Percentiles rank a stretch among this genome's conserved stretches.
These are phyloP conservation scores for Agapornis canus DNA, from an alignment of 2,797 vertebrate genomes.

Conservation along the genomic window DNA sequence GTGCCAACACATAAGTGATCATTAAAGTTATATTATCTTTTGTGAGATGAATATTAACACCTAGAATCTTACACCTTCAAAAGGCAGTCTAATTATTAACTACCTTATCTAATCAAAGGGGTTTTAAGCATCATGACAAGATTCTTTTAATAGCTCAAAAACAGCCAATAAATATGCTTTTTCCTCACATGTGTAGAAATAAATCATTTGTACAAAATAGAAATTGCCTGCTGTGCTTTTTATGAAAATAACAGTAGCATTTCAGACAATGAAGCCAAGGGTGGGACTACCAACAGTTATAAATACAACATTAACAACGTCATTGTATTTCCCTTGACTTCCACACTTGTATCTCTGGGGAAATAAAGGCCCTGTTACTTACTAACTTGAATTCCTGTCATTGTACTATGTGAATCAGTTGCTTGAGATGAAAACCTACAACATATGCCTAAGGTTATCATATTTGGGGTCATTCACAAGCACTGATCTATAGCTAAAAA, in stretches of 20 bases:
- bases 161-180: slow-evolving; percentile 8
- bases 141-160: slow-evolving; percentile 34
- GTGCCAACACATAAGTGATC: not conserved
- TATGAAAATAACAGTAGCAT: slow-evolving; percentile 67
- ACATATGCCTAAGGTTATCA: slow-evolving; percentile 64
- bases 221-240: slow-evolving; percentile 64
- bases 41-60: not conserved
- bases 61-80: not conserved
- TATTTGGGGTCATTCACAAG: slow-evolving; percentile 28
- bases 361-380: slow-evolving; percentile 70
- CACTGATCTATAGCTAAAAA: slow-evolving; percentile 9
- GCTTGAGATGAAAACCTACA: slow-evolving; percentile 23
- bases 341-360: slow-evolving; percentile 75
- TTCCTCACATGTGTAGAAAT: slow-evolving; percentile 54
- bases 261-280: slow-evolving; percentile 72
- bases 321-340: slow-evolving; percentile 78
- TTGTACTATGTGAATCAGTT: slow-evolving; percentile 71
- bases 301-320: slow-evolving; percentile 79
- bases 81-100: not conserved
- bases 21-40: not conserved
- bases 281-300: slow-evolving; percentile 68
- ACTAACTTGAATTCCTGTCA: slow-evolving; percentile 79
- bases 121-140: not conserved
- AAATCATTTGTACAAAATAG: slow-evolving; percentile 65
- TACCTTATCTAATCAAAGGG: not conserved